These are phyloP conservation scores for Adelosebastes latens DNA, from an alignment of 2,797 vertebrate species.

Conservation along the genomic window DNA sequence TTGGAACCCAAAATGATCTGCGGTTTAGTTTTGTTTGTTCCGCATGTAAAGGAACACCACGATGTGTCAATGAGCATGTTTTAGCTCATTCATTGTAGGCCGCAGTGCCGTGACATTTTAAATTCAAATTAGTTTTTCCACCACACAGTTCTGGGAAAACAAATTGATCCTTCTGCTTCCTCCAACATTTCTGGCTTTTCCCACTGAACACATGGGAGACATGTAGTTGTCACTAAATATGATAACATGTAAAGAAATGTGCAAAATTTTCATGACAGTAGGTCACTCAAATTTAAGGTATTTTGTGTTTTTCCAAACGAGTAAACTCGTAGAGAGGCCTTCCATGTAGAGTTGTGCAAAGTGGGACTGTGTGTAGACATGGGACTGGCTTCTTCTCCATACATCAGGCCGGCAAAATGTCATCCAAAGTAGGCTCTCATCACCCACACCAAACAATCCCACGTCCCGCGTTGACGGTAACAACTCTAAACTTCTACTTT, in stretches of 20 bases:
- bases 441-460: no score
- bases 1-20: conserved; percentile 32
- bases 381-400: background rate
- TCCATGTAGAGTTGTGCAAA: background rate
- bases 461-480: no score
- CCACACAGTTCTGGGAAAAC: conserved; percentile 2
- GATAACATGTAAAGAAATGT: background rate
- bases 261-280: background rate
- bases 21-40: conserved; percentile 19
- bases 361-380: background rate
- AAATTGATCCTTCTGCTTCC: background rate
- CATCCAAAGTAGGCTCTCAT: no score
- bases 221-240: background rate
- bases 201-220: background rate
- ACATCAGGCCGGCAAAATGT: no score
- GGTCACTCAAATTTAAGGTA: background rate
- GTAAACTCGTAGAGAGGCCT: background rate
- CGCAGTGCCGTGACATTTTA: background rate
- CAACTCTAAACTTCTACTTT: no score
- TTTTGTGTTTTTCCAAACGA: background rate
- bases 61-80: conserved; percentile 32
- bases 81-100: background rate
- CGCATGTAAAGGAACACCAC: conserved; percentile 18
- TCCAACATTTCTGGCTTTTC: background rate
- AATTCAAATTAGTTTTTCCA: background rate